Conservation (phyloP, 2,797 vertebrate genomes). For the Clarias pachynema region DNA sequence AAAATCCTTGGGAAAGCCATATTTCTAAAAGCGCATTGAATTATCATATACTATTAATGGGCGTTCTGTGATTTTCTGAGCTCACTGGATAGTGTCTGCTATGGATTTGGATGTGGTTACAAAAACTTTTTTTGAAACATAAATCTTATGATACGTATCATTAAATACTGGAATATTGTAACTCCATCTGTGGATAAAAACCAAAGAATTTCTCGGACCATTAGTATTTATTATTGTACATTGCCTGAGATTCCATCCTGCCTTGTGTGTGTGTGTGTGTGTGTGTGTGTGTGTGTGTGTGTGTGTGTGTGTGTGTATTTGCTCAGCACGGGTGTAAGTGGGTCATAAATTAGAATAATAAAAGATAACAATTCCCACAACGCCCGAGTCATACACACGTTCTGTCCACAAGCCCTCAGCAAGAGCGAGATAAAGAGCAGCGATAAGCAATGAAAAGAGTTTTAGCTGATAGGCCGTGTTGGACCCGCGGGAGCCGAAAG, state of each 20-base stretch:
- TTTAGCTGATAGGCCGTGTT: background rate
- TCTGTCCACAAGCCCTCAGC: constrained; percentile 37
- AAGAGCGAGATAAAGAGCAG: constrained; percentile 21
- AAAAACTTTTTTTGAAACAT: background rate
- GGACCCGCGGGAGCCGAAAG: background rate
- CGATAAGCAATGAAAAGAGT: constrained; percentile 7
- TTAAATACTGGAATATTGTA: background rate
- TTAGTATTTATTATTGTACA: constrained; percentile 55
- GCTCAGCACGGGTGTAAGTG: constrained; percentile 61
- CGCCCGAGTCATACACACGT: constrained; percentile 27
- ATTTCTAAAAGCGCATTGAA: background rate
- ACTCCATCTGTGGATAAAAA: constrained; percentile 48
- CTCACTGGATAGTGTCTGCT: background rate
- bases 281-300: constrained; percentile 63
- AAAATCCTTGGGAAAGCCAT: background rate
- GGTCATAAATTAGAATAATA: constrained; percentile 48
- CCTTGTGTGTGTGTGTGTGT: constrained; percentile 56
- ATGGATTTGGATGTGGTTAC: background rate
- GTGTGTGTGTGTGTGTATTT: constrained; percentile 64
- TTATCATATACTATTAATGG: background rate
- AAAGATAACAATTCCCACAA: constrained; percentile 49
- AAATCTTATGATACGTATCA: constrained; percentile 2
- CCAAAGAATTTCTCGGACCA: constrained; percentile 59
- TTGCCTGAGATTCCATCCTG: constrained; percentile 38
- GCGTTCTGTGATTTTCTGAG: constrained; percentile 2